Evolutionary conservation across 1,140 invertebrate species (phyloP).

Genomic region (Caenorhabditis elegans): WBcel235 BX284605.5:13375501-13376000

Average conservation of each 20-base stretch:
- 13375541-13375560: too few relatives aligned
- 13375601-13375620: too few relatives aligned
- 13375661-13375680: not conserved
- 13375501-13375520: too few relatives aligned
- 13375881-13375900: not conserved
- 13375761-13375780: conserved; percentile 1
- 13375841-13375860: not conserved
- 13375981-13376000: conserved; percentile 30
- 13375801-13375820: not conserved
- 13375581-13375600: too few relatives aligned
- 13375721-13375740: conserved; percentile 14
- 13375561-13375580: too few relatives aligned
- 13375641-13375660: not conserved
- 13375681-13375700: not conserved
- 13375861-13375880: not conserved
- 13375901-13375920: conserved; percentile 2
- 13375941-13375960: not conserved
- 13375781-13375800: not conserved
- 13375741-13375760: conserved; percentile 14
- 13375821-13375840: conserved; percentile 14
- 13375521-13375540: too few relatives aligned
- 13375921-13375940: conserved; percentile 19
- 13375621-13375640: not conserved
- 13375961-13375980: not conserved
- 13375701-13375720: not conserved